Base-by-base conservation (phyloP, 1,140 invertebrate genomes). In the Teleogryllus occipitalis region DNA sequence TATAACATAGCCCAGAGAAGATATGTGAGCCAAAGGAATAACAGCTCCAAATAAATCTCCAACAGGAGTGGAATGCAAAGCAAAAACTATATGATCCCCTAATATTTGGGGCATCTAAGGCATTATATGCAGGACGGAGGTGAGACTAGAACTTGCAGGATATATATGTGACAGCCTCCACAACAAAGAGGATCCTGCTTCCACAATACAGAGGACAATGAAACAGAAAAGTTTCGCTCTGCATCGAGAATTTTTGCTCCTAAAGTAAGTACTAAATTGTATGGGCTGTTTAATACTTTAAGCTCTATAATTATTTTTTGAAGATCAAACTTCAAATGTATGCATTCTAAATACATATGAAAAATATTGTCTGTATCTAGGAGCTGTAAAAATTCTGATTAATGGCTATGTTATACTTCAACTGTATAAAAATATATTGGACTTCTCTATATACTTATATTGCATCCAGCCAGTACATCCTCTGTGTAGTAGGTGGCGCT, bases 391-490 rank as follows among this genome's bases (percentile, higher is more conserved):
- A 65, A 65, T 18, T 65, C 54, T 65, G 54, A 14, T 65, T 65
- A 65, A 65, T 65, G 54, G 54, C 54, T 65, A 65, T 65, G 54
- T 65, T 65, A 65, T 65, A 65, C 18, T 65, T 65, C 54, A 65
- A 65, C 54, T 65, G 54, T 65, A 65, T 65, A 65, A 65, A 65
- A 65, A 65, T 65, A 65, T 65, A 65, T 65, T 65, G 54, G 54
- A 65, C 54, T 65, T 65, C 54, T 65, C 54, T 65, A 18, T 14
- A 65, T 65, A 39, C 27, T 39, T 39, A 2, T 65, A 65, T 65
- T 65, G 54, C 54, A 65, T 18, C 54, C 10, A 18, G 18, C 54
- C 54, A 39, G 27, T 39, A 39, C 27, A 39, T 39, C 27, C 27
- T 39, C 27, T 39, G 27, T 39, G 27, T 39, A 39, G 27, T 39